Evolutionary conservation across 1,140 invertebrate species (phyloP).

Genomic region (Apis florea): DNA sequence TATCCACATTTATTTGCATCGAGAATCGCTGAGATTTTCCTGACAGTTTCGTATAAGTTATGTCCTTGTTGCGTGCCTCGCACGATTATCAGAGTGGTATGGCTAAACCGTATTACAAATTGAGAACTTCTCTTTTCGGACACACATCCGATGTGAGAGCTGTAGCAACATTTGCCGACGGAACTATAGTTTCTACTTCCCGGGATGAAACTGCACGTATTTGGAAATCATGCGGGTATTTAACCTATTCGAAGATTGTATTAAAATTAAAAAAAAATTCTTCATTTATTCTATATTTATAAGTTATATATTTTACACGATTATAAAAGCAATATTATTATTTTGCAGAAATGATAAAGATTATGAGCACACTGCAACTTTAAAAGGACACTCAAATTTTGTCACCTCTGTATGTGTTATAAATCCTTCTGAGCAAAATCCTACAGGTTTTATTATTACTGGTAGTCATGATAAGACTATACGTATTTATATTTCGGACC

Average conservation of each 20-base stretch:
- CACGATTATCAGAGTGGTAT: conserved; percentile 28
- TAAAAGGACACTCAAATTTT: conserved; percentile 92
- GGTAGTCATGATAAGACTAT: conserved; percentile 94
- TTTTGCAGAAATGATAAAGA: conserved; percentile 80
- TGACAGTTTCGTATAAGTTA: conserved; percentile 1
- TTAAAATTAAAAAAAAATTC: too few relatives aligned
- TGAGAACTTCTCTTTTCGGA: conserved; percentile 88
- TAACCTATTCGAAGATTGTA: conserved; percentile 15
- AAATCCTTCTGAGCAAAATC: conserved; percentile 84
- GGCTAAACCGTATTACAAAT: conserved; percentile 82
- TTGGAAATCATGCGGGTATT: conserved; percentile 89
- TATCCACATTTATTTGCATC: conserved; percentile 14
- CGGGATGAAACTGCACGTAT: conserved; percentile 92
- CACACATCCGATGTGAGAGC: conserved; percentile 92
- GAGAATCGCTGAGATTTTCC: conserved; percentile 21
- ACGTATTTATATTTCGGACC: conserved; percentile 85
- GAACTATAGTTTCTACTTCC: conserved; percentile 90
- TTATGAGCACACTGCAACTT: conserved; percentile 84
- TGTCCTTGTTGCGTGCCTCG: conserved; percentile 20
- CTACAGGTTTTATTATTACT: conserved; percentile 90
- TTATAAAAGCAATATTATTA: conserved; percentile 4
- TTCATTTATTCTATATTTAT: too few relatives aligned
- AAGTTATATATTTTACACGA: neutral
- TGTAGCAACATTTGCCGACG: conserved; percentile 84
- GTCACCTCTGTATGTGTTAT: conserved; percentile 90